Conservation (phyloP, 2,888 invertebrate species). For the Chamaedrilus cognettii region DNA sequence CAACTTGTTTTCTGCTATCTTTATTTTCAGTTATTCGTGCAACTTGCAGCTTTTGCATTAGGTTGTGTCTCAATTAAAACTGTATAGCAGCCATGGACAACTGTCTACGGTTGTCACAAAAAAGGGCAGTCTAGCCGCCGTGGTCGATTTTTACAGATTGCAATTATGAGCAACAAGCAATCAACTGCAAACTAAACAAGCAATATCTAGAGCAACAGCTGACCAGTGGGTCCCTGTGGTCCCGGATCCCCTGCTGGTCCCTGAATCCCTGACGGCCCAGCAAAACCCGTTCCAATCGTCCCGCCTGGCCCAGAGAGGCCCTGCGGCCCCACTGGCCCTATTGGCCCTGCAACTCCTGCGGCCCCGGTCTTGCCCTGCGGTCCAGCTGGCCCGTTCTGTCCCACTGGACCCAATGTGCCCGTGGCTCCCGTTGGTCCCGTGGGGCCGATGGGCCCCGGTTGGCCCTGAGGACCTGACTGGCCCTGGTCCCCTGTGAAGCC, state of each 20-base stretch:
- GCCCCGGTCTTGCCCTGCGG: constrained; percentile 14
- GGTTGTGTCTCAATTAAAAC: too few relatives aligned
- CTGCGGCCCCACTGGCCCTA: constrained; percentile 16
- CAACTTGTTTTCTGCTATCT: too few relatives aligned
- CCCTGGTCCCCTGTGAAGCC: background rate
- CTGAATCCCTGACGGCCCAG: background rate
- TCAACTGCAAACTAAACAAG: too few relatives aligned
- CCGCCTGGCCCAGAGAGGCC: background rate
- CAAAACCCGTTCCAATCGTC: background rate
- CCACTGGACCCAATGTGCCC: constrained; percentile 18
- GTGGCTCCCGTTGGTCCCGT: constrained; percentile 13
- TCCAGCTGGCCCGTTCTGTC: constrained; percentile 28
- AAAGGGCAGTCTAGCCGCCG: too few relatives aligned
- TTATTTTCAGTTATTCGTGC: too few relatives aligned
- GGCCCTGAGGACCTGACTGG: constrained; percentile 3
- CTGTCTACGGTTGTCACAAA: too few relatives aligned
- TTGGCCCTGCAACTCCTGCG: constrained; percentile 3
- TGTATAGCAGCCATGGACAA: too few relatives aligned
- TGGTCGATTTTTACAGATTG: background rate
- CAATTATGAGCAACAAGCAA: too few relatives aligned
- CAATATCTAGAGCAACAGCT: background rate
- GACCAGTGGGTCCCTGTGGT: constrained; percentile 16
- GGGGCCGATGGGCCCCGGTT: constrained; percentile 11
- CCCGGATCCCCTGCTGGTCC: constrained; percentile 26
- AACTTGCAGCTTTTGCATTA: too few relatives aligned